These are phyloP conservation scores for Heliothis peltigera DNA, from an alignment of 2,888 invertebrate genomes.

Conservation along the genomic window DNA sequence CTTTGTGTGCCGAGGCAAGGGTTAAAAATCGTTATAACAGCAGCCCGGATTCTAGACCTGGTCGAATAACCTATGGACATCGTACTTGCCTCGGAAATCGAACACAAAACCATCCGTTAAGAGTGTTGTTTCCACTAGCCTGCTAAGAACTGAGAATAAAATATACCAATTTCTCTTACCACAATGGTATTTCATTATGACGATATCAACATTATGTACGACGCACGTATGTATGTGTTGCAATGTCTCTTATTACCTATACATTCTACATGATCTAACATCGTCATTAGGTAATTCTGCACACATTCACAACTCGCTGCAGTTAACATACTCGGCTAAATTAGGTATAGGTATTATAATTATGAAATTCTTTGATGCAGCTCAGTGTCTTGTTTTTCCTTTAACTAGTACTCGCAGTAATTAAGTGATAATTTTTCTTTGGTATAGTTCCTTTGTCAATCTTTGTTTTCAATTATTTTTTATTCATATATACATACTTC, in stretches of 20 bases:
- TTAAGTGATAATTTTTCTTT: background rate
- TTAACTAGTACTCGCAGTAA: too few relatives aligned
- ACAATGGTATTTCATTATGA: constrained; percentile 3
- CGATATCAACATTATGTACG: constrained; percentile 24
- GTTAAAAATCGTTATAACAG: too few relatives aligned
- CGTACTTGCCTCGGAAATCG: too few relatives aligned
- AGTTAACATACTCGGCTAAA: constrained; percentile 3
- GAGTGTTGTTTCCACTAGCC: too few relatives aligned
- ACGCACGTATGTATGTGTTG: constrained; percentile 14
- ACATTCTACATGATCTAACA: constrained; percentile 27
- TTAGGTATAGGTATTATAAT: background rate
- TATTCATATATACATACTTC: background rate
- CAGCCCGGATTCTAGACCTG: too few relatives aligned
- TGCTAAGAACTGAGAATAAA: too few relatives aligned
- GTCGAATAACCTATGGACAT: too few relatives aligned
- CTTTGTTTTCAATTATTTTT: background rate
- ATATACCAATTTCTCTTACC: background rate
- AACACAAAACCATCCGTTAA: too few relatives aligned
- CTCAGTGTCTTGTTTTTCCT: background rate
- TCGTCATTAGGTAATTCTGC: constrained; percentile 5
- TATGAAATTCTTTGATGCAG: background rate
- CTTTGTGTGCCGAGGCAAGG: too few relatives aligned
- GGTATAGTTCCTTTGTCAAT: background rate
- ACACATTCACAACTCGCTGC: constrained; percentile 15
- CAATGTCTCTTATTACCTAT: constrained; percentile 27